Conservation (phyloP, 2,797 vertebrate genomes). For the Sebastes taczanowskii region DNA sequence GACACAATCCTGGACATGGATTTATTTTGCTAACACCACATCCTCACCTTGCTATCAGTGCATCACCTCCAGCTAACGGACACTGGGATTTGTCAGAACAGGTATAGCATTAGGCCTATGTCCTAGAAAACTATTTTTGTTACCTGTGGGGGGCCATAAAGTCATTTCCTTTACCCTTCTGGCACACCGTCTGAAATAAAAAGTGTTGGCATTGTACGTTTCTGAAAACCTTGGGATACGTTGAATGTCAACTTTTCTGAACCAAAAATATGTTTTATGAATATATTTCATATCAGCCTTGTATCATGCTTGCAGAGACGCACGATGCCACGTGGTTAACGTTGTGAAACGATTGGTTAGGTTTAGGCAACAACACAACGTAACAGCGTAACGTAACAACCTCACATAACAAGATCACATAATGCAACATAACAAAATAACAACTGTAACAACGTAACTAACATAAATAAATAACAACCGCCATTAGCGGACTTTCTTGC, state of each 20-base stretch:
- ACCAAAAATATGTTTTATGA: not conserved
- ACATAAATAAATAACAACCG: fast-evolving
- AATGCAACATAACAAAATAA: not conserved
- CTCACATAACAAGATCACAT: not conserved
- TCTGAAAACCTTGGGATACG: not conserved
- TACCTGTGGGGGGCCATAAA: not conserved
- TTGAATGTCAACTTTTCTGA: not conserved
- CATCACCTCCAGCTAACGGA: not conserved
- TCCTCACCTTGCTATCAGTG: not conserved
- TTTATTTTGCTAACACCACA: not conserved
- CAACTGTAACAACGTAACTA: not conserved
- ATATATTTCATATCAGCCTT: not conserved
- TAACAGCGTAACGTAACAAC: not conserved
- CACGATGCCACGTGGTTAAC: not conserved
- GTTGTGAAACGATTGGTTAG: not conserved
- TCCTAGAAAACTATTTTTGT: not conserved
- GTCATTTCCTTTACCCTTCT: not conserved
- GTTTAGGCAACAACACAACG: not conserved
- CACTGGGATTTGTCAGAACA: not conserved
- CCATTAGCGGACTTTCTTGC: not conserved
- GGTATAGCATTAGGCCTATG: not conserved
- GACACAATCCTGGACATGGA: not conserved
- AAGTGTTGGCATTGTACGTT: not conserved
- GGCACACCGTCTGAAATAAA: not conserved
- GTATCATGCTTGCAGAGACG: not conserved